phyloP scores from a whole-genome alignment of 2,888 invertebrate genomes.

The Chaetoderma sp. region DNA sequence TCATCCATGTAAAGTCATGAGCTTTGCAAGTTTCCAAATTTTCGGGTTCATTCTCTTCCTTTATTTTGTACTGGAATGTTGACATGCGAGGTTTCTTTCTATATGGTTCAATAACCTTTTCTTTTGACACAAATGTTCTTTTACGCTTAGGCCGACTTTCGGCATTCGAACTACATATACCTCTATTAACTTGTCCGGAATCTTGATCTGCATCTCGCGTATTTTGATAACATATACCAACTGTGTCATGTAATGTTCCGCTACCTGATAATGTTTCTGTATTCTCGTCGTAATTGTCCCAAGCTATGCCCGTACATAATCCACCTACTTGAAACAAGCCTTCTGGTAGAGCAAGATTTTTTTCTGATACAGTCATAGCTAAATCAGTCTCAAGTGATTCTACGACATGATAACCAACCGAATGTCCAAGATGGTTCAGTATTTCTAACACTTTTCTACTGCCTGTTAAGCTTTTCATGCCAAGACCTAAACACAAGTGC shows the following conservation, averaged over 20 bases:
- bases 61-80: too few relatives aligned
- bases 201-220: not conserved
- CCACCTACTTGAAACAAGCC: not conserved
- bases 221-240: slow-evolving; percentile 29
- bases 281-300: slow-evolving; percentile 26
- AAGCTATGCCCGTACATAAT: slow-evolving; percentile 13
- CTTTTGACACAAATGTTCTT: not conserved
- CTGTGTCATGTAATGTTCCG: slow-evolving; percentile 29
- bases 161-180: not conserved
- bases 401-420: slow-evolving; percentile 9
- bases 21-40: too few relatives aligned
- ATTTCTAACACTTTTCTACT: slow-evolving; percentile 21
- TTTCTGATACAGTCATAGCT: not conserved
- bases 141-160: not conserved
- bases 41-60: too few relatives aligned
- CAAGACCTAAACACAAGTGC: slow-evolving; percentile 18
- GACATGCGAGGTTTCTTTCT: slow-evolving; percentile 22
- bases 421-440: slow-evolving; percentile 22
- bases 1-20: too few relatives aligned
- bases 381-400: slow-evolving; percentile 20
- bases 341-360: slow-evolving; percentile 3
- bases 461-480: slow-evolving; percentile 22
- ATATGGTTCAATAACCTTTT: slow-evolving; percentile 5
- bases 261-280: slow-evolving; percentile 20
- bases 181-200: not conserved